phyloP scores from a whole-genome alignment of 2,888 invertebrate genomes.

The Nemurella pictetii region DNA sequence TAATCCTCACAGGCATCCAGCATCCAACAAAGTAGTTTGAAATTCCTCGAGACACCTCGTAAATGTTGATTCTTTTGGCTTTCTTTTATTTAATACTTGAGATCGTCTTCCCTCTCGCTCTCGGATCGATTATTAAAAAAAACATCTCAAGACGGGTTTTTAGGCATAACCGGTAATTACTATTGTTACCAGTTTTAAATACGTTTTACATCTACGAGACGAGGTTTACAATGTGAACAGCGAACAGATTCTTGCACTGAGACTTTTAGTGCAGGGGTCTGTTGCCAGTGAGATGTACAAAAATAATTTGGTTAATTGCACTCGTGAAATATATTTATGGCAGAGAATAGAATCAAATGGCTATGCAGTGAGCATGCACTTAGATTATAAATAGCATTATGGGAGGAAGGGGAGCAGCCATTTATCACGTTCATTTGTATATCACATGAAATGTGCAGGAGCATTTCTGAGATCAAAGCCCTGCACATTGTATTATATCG shows the following conservation, averaged over 20 bases:
- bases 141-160: background rate
- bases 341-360: background rate
- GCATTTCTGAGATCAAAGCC: background rate
- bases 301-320: background rate
- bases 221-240: background rate
- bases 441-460: background rate
- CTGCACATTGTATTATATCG: background rate
- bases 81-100: conserved; percentile 1
- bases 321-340: background rate
- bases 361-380: no score
- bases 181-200: background rate
- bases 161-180: background rate
- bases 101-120: background rate
- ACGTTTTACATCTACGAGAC: background rate
- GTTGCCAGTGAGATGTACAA: no score
- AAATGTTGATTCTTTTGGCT: conserved; percentile 17
- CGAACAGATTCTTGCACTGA: background rate
- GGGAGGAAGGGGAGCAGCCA: background rate
- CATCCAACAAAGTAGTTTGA: conserved; percentile 14
- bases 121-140: background rate
- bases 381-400: background rate
- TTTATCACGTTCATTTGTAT: background rate
- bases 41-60: conserved; percentile 18
- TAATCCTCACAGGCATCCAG: conserved; percentile 13
- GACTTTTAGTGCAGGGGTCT: no score